Percentiles rank a stretch among this genome's conserved stretches.
Evolutionary conservation across 2,113 vertebrate genomes (phyloP).

Genomic region (Megaceryle maxima): DNA sequence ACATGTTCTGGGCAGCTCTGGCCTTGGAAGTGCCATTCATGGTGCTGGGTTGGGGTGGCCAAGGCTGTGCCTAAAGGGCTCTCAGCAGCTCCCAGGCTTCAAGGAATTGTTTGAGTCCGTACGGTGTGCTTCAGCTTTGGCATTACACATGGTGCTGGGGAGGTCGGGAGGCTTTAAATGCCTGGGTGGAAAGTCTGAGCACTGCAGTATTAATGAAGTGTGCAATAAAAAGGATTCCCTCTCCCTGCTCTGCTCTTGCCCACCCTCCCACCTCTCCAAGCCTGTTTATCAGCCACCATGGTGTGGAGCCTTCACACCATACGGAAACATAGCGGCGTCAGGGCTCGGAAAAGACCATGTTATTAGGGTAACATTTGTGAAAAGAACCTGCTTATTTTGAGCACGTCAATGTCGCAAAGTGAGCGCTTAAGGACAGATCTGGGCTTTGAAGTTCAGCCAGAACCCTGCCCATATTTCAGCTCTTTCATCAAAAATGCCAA

Average conservation of each 20-base stretch:
- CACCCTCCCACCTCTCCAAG: not conserved
- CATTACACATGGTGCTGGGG: not conserved
- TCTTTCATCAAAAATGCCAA: not conserved
- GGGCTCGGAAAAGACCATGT: not conserved
- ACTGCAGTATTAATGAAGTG: not conserved
- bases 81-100: not conserved
- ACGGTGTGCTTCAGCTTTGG: accelerated
- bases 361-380: not conserved
- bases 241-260: not conserved
- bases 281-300: not conserved
- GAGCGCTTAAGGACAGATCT: not conserved
- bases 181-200: constrained; percentile 52
- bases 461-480: not conserved
- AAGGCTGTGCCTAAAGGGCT: not conserved
- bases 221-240: constrained; percentile 32
- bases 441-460: not conserved
- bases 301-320: not conserved
- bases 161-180: not conserved
- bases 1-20: not conserved
- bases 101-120: accelerated
- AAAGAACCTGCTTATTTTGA: not conserved
- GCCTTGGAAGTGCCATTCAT: not conserved
- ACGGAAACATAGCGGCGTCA: not conserved
- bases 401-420: not conserved
- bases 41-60: not conserved